Conservation (phyloP, 2,797 vertebrate genomes). For the Zalophus californianus region DNA sequence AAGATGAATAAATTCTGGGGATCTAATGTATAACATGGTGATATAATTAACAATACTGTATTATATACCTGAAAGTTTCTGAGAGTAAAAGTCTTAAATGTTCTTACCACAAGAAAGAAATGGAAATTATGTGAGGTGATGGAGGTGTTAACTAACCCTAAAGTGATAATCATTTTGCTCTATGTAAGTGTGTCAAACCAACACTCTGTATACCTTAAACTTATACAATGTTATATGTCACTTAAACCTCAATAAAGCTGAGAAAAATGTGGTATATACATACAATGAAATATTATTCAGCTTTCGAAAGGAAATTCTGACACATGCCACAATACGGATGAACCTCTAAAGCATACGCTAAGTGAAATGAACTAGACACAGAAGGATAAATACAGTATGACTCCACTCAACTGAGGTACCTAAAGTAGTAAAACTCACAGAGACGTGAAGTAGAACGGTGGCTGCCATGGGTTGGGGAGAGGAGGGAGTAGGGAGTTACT, state of each 20-base stretch:
- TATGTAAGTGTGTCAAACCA: neutral
- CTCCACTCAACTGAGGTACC: neutral
- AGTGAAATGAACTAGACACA: neutral
- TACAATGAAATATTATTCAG: neutral
- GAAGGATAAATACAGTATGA: neutral
- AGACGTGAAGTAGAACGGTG: neutral
- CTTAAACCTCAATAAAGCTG: neutral
- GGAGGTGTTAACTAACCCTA: neutral
- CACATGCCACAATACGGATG: neutral
- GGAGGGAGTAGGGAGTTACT: neutral
- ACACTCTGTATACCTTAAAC: neutral
- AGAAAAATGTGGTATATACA: neutral
- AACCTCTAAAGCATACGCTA: neutral
- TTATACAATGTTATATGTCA: neutral
- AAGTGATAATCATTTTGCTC: neutral
- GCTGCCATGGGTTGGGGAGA: neutral
- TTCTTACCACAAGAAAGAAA: neutral
- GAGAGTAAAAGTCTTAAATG: neutral
- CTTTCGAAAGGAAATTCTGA: conserved; percentile 23
- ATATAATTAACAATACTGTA: neutral
- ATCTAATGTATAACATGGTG: too few species aligned
- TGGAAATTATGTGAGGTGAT: neutral
- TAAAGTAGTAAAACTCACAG: neutral
- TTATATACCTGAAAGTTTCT: neutral
- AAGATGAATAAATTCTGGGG: neutral